Evolutionary conservation across 2,113 vertebrate genomes (phyloP).

Genomic region (Pygoscelis adeliae): DNA sequence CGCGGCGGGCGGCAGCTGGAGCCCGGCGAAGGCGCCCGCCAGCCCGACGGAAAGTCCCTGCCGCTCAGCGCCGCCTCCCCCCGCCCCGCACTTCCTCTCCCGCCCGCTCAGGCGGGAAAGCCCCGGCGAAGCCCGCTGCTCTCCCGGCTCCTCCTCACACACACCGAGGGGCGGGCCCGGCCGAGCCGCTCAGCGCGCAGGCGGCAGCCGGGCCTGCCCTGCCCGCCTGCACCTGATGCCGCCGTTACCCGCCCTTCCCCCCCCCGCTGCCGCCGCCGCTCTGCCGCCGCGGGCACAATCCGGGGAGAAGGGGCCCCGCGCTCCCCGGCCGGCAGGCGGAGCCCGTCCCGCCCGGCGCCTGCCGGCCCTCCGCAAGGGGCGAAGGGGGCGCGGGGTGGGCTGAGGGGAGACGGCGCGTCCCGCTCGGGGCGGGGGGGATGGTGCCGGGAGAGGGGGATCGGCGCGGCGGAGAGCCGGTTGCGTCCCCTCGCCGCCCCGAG

Average conservation of each 20-base stretch:
- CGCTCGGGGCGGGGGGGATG: background rate
- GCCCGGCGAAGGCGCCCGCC: slow-evolving; percentile 25
- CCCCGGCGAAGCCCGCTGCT: slow-evolving; percentile 58
- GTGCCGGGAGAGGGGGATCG: background rate
- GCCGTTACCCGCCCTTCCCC: background rate
- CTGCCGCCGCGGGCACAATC: background rate
- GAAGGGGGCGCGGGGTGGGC: background rate
- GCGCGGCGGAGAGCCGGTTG: background rate
- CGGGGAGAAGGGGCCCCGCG: background rate
- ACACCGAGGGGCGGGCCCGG: slow-evolving; percentile 20
- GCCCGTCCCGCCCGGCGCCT: background rate
- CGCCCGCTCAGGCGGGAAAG: slow-evolving; percentile 67
- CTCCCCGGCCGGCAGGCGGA: too few relatives aligned
- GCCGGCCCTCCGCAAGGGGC: background rate
- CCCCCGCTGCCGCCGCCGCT: background rate
- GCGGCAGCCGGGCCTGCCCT: background rate
- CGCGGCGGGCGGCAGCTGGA: slow-evolving; percentile 24
- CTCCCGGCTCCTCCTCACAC: slow-evolving; percentile 47
- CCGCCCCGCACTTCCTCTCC: slow-evolving; percentile 69
- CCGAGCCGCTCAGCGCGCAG: slow-evolving; percentile 24
- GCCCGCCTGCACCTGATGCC: slow-evolving; percentile 28
- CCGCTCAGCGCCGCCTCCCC: slow-evolving; percentile 60
- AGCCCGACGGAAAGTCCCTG: slow-evolving; percentile 76
- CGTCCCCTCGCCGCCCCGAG: background rate
- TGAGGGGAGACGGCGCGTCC: background rate